Conservation (phyloP, 2,888 invertebrate genomes). For the Watsonalla cultraria region DNA sequence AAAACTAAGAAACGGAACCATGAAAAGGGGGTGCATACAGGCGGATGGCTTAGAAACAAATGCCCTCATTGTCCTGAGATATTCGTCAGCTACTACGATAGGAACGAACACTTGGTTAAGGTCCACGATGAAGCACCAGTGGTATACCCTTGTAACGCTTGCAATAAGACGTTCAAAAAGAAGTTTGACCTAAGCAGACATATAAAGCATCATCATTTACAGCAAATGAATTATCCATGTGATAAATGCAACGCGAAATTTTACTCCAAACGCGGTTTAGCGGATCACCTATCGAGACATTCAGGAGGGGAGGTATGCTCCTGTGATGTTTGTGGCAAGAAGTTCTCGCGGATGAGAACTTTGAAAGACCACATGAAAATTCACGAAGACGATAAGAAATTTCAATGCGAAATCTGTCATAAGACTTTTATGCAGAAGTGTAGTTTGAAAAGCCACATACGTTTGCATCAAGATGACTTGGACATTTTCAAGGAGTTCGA, state of each 20-base stretch:
- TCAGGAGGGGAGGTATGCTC: slow-evolving; percentile 48
- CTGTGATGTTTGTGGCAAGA: slow-evolving; percentile 61
- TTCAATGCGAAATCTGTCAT: slow-evolving; percentile 64
- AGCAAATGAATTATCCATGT: slow-evolving; percentile 60
- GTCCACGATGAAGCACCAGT: slow-evolving; percentile 57
- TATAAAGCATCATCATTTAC: slow-evolving; percentile 67
- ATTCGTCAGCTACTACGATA: slow-evolving; percentile 68
- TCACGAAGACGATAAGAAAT: slow-evolving; percentile 58
- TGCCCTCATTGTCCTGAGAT: slow-evolving; percentile 68
- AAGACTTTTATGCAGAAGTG: slow-evolving; percentile 68
- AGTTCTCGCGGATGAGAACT: slow-evolving; percentile 50
- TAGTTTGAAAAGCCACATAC: slow-evolving; percentile 61
- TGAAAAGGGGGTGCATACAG: slow-evolving; percentile 66
- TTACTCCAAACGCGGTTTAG: slow-evolving; percentile 63
- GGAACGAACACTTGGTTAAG: slow-evolving; percentile 62
- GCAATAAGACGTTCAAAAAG: slow-evolving; percentile 66
- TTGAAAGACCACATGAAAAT: slow-evolving; percentile 58
- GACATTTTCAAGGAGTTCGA: slow-evolving; percentile 74
- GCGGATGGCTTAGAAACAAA: slow-evolving; percentile 70
- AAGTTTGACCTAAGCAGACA: slow-evolving; percentile 67
- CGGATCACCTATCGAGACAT: slow-evolving; percentile 58
- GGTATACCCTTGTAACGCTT: slow-evolving; percentile 64
- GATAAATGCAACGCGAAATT: slow-evolving; percentile 67
- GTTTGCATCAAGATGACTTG: slow-evolving; percentile 64
- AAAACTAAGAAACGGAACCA: slow-evolving; percentile 66